phyloP scores from a whole-genome alignment of 2,797 vertebrate species.

The Etheostoma nigrum region DNA sequence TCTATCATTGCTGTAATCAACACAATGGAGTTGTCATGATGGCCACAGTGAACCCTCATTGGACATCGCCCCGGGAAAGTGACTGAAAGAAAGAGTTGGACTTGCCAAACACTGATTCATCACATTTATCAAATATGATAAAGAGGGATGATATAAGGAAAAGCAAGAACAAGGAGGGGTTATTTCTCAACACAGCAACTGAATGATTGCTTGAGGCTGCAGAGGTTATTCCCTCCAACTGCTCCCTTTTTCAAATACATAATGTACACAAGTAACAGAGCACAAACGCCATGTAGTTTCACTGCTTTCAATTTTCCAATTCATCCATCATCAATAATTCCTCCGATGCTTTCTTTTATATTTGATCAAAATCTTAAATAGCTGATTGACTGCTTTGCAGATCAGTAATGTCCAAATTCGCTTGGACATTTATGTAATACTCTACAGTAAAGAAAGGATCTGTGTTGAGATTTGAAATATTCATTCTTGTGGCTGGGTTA shows the following conservation, averaged over 20 bases:
- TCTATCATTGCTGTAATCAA: constrained; percentile 80
- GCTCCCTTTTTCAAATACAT: constrained; percentile 42
- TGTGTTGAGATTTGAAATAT: constrained; percentile 38
- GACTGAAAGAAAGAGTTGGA: constrained; percentile 53
- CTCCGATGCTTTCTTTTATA: neutral
- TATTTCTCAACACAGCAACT: constrained; percentile 62
- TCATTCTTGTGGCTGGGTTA: no score
- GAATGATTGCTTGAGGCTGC: constrained; percentile 57
- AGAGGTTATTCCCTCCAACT: constrained; percentile 49
- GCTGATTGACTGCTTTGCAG: constrained; percentile 12
- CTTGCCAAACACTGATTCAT: constrained; percentile 81
- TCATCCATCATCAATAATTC: neutral
- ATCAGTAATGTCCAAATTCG: neutral
- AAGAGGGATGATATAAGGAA: constrained; percentile 41
- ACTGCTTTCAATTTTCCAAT: neutral
- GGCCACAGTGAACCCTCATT: constrained; percentile 58
- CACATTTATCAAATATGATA: constrained; percentile 72
- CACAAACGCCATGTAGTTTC: constrained; percentile 27
- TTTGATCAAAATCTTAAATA: constrained; percentile 10
- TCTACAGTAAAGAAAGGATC: constrained; percentile 16
- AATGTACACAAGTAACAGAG: constrained; percentile 24
- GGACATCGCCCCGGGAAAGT: constrained; percentile 53
- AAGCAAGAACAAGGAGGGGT: constrained; percentile 32
- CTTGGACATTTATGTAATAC: constrained; percentile 19
- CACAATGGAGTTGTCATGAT: constrained; percentile 71